phyloP scores from a whole-genome alignment of 2,797 vertebrate genomes.

The Vultur gryphus region DNA sequence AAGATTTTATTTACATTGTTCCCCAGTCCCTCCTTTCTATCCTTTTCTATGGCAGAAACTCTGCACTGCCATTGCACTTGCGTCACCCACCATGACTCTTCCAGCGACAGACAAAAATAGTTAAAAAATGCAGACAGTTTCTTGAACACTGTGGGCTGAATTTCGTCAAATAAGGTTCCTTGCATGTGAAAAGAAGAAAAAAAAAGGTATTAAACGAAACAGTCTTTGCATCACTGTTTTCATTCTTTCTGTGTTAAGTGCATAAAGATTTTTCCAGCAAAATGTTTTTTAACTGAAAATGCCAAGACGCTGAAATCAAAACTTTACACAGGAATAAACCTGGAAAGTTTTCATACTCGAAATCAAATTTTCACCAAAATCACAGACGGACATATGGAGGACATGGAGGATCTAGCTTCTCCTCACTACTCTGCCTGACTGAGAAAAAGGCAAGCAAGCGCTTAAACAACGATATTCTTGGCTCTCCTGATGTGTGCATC shows the following conservation, averaged over 20 bases:
- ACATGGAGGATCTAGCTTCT: background rate
- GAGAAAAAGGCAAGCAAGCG: background rate
- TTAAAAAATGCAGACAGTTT: conserved; percentile 50
- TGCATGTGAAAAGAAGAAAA: background rate
- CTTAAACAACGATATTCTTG: background rate
- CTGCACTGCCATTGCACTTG: background rate
- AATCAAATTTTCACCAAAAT: background rate
- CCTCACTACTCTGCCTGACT: background rate
- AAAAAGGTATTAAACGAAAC: conserved; percentile 28
- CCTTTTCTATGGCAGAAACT: background rate
- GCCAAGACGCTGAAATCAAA: background rate
- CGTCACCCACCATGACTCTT: background rate
- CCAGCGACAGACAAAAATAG: conserved; percentile 23
- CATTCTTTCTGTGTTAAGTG: background rate
- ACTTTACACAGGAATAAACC: conserved; percentile 1
- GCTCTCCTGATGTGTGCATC: background rate
- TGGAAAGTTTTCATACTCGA: conserved; percentile 10
- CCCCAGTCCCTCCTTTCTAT: background rate
- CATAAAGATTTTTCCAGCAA: conserved; percentile 9
- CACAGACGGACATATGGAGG: conserved; percentile 8
- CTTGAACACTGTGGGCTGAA: conserved; percentile 15
- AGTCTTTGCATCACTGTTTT: conserved; percentile 15
- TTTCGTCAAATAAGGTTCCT: background rate
- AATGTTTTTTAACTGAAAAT: background rate
- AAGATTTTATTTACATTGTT: background rate